Conservation (phyloP, 2,888 invertebrate species). For the Myopa testacea region DNA sequence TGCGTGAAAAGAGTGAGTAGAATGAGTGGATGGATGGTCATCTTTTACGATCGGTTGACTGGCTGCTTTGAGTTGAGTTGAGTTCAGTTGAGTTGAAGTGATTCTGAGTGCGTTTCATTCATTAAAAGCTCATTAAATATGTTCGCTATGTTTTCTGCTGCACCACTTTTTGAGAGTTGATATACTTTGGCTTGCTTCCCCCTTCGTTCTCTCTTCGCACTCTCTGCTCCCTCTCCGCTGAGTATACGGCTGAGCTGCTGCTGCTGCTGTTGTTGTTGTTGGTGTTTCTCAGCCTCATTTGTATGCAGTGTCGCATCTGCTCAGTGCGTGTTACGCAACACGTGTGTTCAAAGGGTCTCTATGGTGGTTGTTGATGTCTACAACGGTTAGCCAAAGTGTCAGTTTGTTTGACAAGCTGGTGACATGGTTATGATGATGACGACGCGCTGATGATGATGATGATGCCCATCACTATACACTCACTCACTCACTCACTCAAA, state of each 20-base stretch:
- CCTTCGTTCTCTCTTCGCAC: neutral
- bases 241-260: neutral
- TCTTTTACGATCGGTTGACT: neutral
- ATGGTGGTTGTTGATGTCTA: slow-evolving; percentile 18
- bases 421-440: slow-evolving; percentile 31
- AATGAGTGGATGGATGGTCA: neutral
- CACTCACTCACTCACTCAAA: too few relatives aligned
- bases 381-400: slow-evolving; percentile 36
- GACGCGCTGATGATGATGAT: neutral
- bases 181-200: neutral
- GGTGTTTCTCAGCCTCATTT: slow-evolving; percentile 3
- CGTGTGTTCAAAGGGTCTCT: slow-evolving; percentile 5
- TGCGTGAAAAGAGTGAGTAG: neutral
- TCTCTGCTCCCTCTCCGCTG: neutral
- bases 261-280: neutral
- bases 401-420: slow-evolving; percentile 35
- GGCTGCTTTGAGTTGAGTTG: neutral
- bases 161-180: neutral
- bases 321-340: slow-evolving; percentile 22
- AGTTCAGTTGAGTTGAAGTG: slow-evolving; percentile 11
- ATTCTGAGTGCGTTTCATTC: slow-evolving; percentile 29
- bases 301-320: slow-evolving; percentile 15
- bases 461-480: neutral
- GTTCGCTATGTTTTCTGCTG: slow-evolving; percentile 2
- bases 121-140: slow-evolving; percentile 43